These are phyloP conservation scores for Diarsia brunnea DNA, from an alignment of 2,888 invertebrate species.

Conservation along the genomic window DNA sequence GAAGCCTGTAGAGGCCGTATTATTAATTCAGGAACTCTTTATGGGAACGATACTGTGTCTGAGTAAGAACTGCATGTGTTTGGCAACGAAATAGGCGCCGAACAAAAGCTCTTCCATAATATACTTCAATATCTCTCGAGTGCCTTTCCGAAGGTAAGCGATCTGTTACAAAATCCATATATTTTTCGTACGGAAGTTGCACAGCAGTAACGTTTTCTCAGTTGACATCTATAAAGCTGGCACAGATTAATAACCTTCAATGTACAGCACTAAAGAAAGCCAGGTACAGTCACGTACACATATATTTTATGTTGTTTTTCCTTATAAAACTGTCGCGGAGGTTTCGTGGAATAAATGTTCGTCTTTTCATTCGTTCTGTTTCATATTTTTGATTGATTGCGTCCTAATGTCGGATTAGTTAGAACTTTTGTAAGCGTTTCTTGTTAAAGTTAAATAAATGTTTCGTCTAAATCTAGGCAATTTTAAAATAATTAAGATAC, in stretches of 20 bases:
- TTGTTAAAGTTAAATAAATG: conserved; percentile 32
- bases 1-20: conserved; percentile 11
- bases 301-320: conserved; percentile 58
- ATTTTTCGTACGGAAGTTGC: conserved; percentile 48
- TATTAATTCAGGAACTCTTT: conserved; percentile 41
- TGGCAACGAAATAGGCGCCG: neutral
- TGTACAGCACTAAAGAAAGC: conserved; percentile 54
- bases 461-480: conserved; percentile 4
- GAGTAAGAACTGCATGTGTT: conserved; percentile 23
- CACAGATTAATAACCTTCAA: conserved; percentile 63
- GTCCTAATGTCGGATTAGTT: conserved; percentile 78
- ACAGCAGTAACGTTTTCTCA: conserved; percentile 46
- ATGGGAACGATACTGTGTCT: conserved; percentile 17
- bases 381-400: conserved; percentile 80
- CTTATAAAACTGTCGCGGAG: conserved; percentile 60
- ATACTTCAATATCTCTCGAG: conserved; percentile 21
- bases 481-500: conserved; percentile 3
- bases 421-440: conserved; percentile 51
- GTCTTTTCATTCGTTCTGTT: conserved; percentile 68
- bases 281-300: conserved; percentile 62
- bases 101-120: conserved; percentile 11
- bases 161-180: conserved; percentile 35
- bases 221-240: conserved; percentile 54
- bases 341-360: conserved; percentile 67
- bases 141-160: conserved; percentile 9